Percentiles rank a stretch among this genome's conserved stretches.
Evolutionary conservation across 2,888 invertebrate species (phyloP).

Genomic region (Drosophila kuntzei): DNA sequence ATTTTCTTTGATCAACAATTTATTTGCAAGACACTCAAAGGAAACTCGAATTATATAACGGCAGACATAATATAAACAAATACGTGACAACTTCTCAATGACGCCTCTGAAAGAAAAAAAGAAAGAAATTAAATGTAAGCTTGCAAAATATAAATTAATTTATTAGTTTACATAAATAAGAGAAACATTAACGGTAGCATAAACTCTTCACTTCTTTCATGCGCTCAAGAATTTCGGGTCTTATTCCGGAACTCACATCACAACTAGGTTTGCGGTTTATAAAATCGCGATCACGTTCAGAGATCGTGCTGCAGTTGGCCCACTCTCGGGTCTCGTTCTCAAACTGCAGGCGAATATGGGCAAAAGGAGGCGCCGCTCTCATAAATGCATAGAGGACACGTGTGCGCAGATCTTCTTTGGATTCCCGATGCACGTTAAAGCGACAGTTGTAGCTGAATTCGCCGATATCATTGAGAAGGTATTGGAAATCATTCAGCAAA

Average conservation of each 20-base stretch:
- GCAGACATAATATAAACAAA: background rate
- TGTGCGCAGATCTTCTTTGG: slow-evolving; percentile 39
- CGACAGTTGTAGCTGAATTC: slow-evolving; percentile 49
- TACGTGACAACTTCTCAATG: slow-evolving; percentile 8
- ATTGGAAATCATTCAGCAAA: slow-evolving; percentile 40
- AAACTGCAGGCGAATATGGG: slow-evolving; percentile 40
- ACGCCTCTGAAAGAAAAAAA: slow-evolving; percentile 47
- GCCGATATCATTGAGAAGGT: slow-evolving; percentile 39
- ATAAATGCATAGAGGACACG: slow-evolving; percentile 58
- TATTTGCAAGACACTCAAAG: background rate
- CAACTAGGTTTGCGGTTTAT: slow-evolving; percentile 16
- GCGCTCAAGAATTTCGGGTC: slow-evolving; percentile 47
- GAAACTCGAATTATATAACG: background rate
- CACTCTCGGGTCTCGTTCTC: slow-evolving; percentile 49
- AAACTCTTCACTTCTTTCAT: slow-evolving; percentile 45
- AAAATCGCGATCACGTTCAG: background rate
- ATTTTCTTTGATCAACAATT: background rate
- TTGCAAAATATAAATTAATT: slow-evolving; percentile 1
- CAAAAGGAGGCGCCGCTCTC: slow-evolving; percentile 43
- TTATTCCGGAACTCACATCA: slow-evolving; percentile 29
- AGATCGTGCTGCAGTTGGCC: slow-evolving; percentile 41
- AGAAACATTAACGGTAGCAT: background rate
- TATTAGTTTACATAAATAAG: slow-evolving; percentile 10
- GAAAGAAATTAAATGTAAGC: slow-evolving; percentile 29
- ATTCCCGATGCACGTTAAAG: background rate